Percentiles rank a stretch among this genome's conserved stretches.
phyloP scores from a whole-genome alignment of 2,797 vertebrate species.

The Hoplostethus atlanticus region DNA sequence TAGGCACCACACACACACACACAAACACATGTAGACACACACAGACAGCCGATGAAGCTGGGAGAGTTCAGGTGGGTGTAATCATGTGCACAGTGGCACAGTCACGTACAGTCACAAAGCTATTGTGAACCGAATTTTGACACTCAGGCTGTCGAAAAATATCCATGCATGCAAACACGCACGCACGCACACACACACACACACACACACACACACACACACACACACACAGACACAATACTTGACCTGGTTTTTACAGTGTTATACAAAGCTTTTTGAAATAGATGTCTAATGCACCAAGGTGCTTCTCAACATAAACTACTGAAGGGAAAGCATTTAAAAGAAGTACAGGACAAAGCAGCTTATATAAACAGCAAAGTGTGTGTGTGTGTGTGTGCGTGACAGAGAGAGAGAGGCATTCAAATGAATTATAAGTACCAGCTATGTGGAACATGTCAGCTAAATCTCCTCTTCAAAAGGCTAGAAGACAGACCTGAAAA shows the following conservation, averaged over 20 bases:
- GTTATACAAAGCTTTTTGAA: too few relatives aligned
- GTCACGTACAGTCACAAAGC: background rate
- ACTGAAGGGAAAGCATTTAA: background rate
- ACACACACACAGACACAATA: too few relatives aligned
- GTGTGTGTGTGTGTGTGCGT: background rate
- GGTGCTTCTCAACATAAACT: background rate
- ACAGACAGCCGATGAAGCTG: background rate
- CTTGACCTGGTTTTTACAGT: too few relatives aligned
- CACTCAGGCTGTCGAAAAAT: too few relatives aligned
- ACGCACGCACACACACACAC: too few relatives aligned
- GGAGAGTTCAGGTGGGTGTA: too few relatives aligned
- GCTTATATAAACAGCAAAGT: background rate
- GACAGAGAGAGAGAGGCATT: background rate
- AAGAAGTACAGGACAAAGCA: background rate
- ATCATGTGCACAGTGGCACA: background rate
- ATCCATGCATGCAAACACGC: background rate
- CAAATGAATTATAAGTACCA: background rate
- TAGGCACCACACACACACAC: background rate
- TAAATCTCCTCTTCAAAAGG: background rate
- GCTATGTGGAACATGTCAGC: background rate
- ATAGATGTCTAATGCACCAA: too few relatives aligned
- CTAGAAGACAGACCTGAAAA: background rate
- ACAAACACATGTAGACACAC: slow-evolving; percentile 16
- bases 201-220: too few relatives aligned
- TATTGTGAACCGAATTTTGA: too few relatives aligned